phyloP scores from a whole-genome alignment of 2,797 vertebrate species.

The Kryptopterus vitreolus region DNA sequence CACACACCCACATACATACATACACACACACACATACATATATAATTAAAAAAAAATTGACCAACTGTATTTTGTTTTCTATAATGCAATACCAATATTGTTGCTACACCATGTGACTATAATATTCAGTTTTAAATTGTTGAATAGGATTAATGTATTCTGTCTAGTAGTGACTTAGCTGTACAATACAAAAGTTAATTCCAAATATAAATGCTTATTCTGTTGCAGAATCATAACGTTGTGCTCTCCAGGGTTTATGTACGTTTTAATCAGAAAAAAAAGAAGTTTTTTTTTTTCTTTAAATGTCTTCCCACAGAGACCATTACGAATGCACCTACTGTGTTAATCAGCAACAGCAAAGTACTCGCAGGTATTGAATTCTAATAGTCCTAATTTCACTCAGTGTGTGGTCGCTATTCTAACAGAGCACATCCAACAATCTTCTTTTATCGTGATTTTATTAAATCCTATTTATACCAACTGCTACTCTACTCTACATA shows the following conservation, averaged over 20 bases:
- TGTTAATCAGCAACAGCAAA: conserved; percentile 6
- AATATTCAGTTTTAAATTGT: not conserved
- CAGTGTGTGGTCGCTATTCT: not conserved
- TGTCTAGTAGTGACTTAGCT: not conserved
- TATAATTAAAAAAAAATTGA: too few species aligned
- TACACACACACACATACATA: too few species aligned
- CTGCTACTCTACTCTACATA: not conserved
- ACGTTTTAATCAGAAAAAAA: not conserved
- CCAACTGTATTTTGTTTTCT: too few species aligned
- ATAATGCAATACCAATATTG: too few species aligned
- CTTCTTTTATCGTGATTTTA: not conserved
- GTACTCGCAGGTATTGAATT: conserved; percentile 4
- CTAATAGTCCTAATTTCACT: conserved; percentile 4
- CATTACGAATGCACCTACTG: not conserved
- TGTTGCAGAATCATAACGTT: too few species aligned
- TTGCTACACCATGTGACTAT: not conserved
- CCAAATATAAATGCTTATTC: not conserved
- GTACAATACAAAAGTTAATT: too few species aligned
- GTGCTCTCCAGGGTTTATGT: not conserved
- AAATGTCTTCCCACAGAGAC: not conserved
- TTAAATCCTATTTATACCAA: too few species aligned
- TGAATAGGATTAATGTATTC: not conserved
- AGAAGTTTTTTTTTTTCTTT: too few species aligned
- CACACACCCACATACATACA: too few species aligned
- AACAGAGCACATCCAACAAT: not conserved